phyloP scores from a whole-genome alignment of 1,140 invertebrate species.

The Dinothrombium tinctorium region DNA sequence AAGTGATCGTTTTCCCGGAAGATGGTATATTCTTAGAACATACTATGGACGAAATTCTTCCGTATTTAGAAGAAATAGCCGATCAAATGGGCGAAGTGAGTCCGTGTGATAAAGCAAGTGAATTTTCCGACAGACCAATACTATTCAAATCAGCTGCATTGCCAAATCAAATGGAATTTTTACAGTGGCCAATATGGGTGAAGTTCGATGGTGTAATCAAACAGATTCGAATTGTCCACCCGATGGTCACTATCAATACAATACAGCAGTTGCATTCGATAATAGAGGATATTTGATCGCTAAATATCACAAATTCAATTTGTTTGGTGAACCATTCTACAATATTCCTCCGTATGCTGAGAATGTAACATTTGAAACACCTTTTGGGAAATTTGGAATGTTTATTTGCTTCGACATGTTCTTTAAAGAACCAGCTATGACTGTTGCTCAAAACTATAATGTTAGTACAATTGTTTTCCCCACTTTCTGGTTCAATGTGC shows the following conservation, averaged over 20 bases:
- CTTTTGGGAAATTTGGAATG: conserved; percentile 34
- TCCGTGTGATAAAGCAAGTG: no score
- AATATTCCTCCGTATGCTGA: conserved; percentile 26
- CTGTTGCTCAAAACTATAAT: conserved; percentile 24
- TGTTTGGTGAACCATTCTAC: conserved; percentile 31
- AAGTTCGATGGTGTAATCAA: conserved; percentile 22
- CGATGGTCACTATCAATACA: conserved; percentile 31
- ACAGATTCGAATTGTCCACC: conserved; percentile 16
- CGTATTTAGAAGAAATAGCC: no score
- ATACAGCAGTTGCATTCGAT: conserved; percentile 49
- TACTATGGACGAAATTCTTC: no score
- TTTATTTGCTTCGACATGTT: conserved; percentile 51
- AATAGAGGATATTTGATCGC: conserved; percentile 29
- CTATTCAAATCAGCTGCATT: no score
- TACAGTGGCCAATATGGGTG: conserved; percentile 42
- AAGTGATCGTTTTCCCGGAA: no score
- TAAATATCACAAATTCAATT: conserved; percentile 48
- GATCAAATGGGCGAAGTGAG: no score
- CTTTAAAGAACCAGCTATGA: conserved; percentile 32
- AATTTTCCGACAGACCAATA: no score
- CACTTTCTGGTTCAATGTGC: conserved; percentile 43
- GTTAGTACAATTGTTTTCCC: conserved; percentile 42
- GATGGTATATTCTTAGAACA: no score
- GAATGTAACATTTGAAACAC: conserved; percentile 31
- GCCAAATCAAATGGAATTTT: conserved; percentile 28